phyloP scores from a whole-genome alignment of 2,797 vertebrate genomes.

The Smutsia temminckii region DNA sequence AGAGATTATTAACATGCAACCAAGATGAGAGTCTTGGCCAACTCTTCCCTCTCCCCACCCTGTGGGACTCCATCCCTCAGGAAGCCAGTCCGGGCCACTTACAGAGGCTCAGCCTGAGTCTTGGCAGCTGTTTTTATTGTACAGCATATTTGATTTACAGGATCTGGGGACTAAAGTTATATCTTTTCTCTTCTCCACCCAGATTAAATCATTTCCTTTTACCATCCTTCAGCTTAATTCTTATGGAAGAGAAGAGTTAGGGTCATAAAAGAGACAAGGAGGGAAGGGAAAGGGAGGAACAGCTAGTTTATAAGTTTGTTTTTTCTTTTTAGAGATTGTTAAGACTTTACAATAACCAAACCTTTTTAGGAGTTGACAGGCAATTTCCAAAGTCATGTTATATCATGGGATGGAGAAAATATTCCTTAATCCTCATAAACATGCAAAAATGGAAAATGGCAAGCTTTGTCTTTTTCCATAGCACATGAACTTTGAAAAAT shows the following conservation, averaged over 20 bases:
- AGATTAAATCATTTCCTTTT: conserved; percentile 76
- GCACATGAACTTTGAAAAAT: conserved; percentile 47
- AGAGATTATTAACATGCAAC: background rate
- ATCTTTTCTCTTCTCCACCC: conserved; percentile 37
- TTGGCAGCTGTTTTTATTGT: conserved; percentile 68
- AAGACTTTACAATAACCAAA: conserved; percentile 3
- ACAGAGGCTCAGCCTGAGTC: background rate
- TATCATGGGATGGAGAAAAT: conserved; percentile 38
- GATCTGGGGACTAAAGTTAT: conserved; percentile 45
- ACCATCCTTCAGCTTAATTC: conserved; percentile 41
- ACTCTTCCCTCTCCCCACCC: background rate
- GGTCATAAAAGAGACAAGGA: background rate
- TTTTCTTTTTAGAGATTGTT: conserved; percentile 18
- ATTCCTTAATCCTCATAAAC: conserved; percentile 42
- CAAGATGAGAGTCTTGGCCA: background rate
- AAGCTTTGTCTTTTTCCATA: background rate
- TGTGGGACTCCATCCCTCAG: background rate
- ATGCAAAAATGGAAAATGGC: conserved; percentile 50
- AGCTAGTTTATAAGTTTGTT: conserved; percentile 23
- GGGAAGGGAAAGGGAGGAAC: conserved; percentile 1
- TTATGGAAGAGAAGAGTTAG: background rate
- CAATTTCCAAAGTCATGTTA: conserved; percentile 52
- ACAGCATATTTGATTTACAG: conserved; percentile 39
- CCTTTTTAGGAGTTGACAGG: background rate
- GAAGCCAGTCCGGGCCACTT: conserved; percentile 12